Percentiles rank a stretch among this genome's conserved stretches.
These are phyloP conservation scores for Melipona bicolor DNA, from an alignment of 2,888 invertebrate species.

Conservation along the genomic window DNA sequence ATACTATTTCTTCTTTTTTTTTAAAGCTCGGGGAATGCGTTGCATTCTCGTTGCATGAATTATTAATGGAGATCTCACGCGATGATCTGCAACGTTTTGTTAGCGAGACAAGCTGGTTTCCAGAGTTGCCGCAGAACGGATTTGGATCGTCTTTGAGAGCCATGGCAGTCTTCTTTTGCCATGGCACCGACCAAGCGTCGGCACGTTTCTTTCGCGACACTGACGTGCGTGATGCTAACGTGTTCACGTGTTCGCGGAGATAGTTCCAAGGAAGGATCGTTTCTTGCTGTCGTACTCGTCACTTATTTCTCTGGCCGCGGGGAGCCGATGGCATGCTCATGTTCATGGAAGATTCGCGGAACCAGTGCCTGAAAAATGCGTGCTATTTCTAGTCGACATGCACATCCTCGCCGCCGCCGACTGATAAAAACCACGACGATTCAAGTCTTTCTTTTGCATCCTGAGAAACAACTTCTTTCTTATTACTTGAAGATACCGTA, in stretches of 20 bases:
- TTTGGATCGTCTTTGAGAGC: conserved; percentile 49
- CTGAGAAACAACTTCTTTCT: conserved; percentile 36
- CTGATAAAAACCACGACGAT: conserved; percentile 33
- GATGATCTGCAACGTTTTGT: conserved; percentile 28
- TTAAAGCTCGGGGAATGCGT: conserved; percentile 7
- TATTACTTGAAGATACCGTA: conserved; percentile 30
- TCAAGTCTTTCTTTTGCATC: conserved; percentile 35
- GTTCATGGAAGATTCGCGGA: conserved; percentile 73
- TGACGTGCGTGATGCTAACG: conserved; percentile 31
- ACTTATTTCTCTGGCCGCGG: conserved; percentile 52
- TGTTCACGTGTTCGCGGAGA: conserved; percentile 43
- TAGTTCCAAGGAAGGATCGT: conserved; percentile 64
- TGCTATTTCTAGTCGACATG: conserved; percentile 63
- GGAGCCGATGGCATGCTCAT: conserved; percentile 49
- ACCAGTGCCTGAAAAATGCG: conserved; percentile 60
- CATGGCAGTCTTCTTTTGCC: conserved; percentile 40
- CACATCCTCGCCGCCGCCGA: conserved; percentile 1
- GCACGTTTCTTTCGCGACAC: conserved; percentile 50
- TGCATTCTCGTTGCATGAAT: conserved; percentile 56
- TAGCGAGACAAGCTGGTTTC: conserved; percentile 33
- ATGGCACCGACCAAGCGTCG: conserved; percentile 8
- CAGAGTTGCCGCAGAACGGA: conserved; percentile 37
- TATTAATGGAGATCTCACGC: conserved; percentile 60
- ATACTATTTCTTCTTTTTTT: neutral
- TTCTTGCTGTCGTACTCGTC: conserved; percentile 63